Evolutionary conservation across 2,113 vertebrate species (phyloP).

Genomic region (Rhabdomys dilectus): DNA sequence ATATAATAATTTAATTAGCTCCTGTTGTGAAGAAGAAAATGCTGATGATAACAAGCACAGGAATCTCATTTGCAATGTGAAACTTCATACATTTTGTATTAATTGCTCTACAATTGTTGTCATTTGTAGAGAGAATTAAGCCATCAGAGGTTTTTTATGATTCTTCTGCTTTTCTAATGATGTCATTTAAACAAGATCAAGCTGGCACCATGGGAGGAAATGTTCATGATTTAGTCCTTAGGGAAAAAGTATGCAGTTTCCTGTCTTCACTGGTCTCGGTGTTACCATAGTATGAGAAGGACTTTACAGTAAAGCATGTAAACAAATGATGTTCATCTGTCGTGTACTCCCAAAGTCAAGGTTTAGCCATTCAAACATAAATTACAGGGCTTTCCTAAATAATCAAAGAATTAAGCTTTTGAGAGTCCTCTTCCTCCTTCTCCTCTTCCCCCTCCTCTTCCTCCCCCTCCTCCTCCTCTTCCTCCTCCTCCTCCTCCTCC

Average conservation of each 20-base stretch:
- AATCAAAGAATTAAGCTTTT: slow-evolving; percentile 52
- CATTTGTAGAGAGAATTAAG: neutral
- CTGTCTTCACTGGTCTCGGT: neutral
- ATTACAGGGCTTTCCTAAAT: slow-evolving; percentile 30
- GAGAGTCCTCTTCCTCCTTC: no score
- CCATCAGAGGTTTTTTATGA: neutral
- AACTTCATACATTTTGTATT: neutral
- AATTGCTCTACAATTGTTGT: neutral
- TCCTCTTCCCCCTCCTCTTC: no score
- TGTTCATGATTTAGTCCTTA: neutral
- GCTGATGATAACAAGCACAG: neutral
- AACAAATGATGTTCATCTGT: neutral
- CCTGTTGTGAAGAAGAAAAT: slow-evolving; percentile 35
- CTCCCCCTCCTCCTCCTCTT: no score
- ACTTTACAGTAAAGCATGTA: slow-evolving; percentile 46
- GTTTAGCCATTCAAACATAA: slow-evolving; percentile 43
- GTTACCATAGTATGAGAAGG: neutral
- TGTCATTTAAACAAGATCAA: neutral
- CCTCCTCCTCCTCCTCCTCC: no score
- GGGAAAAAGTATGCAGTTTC: neutral
- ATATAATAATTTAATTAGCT: neutral
- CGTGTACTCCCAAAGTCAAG: neutral
- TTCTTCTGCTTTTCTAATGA: neutral
- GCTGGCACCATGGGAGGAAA: neutral
- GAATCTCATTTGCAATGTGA: neutral